These are phyloP conservation scores for Drosophila truncata DNA, from an alignment of 1,140 invertebrate genomes.

Conservation along the genomic window DNA sequence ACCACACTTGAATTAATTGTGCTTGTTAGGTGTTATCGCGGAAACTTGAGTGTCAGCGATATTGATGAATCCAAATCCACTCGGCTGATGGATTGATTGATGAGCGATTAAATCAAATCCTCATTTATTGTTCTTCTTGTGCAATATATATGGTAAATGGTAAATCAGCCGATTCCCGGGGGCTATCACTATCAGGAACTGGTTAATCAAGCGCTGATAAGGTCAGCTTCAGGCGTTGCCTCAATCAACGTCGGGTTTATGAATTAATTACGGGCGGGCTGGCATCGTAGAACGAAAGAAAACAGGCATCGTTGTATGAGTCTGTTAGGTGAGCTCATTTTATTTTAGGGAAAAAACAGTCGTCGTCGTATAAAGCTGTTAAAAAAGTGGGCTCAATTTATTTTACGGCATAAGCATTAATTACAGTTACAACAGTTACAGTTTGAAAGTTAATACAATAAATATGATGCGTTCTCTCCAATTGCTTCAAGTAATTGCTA, in stretches of 20 bases:
- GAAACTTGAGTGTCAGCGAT: conserved; percentile 24
- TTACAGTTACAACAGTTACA: conserved; percentile 43
- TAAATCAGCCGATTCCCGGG: neutral
- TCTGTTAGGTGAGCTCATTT: conserved; percentile 53
- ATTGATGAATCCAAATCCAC: conserved; percentile 24
- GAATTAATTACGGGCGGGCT: conserved; percentile 18
- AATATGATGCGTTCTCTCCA: conserved; percentile 34
- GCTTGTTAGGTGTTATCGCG: conserved; percentile 22
- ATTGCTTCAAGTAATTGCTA: conserved; percentile 52
- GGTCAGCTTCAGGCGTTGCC: neutral
- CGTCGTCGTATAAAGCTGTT: conserved; percentile 50
- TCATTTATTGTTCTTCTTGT: conserved; percentile 1
- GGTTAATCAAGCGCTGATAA: conserved; percentile 20
- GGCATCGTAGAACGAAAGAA: neutral
- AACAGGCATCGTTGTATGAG: conserved; percentile 10
- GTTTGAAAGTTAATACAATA: conserved; percentile 21
- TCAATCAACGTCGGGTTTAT: neutral
- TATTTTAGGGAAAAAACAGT: conserved; percentile 43
- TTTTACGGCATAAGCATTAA: conserved; percentile 46
- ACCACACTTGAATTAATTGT: conserved; percentile 34
- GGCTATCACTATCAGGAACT: conserved; percentile 11
- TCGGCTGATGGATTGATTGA: conserved; percentile 18
- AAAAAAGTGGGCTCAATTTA: conserved; percentile 58
- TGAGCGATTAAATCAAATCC: conserved; percentile 27
- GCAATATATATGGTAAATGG: neutral